A percentile compares a stretch with the other conserved stretches of the same genome.
phyloP scores from a whole-genome alignment of 1,140 invertebrate genomes.

The Lutraria rhynchaena region DNA sequence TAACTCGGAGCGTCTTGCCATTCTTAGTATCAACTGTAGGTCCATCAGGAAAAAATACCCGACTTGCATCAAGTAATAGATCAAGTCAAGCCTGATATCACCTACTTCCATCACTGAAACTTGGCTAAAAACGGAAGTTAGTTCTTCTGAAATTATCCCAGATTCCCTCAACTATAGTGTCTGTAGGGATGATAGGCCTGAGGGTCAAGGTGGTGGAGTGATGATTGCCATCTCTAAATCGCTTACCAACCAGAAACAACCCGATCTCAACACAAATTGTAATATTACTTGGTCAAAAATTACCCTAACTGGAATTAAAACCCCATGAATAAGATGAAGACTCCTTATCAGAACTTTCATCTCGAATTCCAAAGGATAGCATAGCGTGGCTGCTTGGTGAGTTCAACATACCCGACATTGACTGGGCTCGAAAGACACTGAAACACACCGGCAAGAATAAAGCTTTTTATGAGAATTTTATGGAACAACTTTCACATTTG shows the following conservation, averaged over 20 bases:
- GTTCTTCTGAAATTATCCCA: conserved; percentile 11
- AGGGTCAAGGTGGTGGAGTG: conserved; percentile 2
- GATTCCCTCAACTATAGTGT: conserved; percentile 17
- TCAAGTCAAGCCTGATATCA: conserved; percentile 21
- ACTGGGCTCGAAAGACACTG: neutral
- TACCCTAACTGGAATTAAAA: conserved; percentile 9
- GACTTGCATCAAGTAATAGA: conserved; percentile 13
- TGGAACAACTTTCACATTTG: neutral
- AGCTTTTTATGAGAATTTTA: conserved; percentile 5
- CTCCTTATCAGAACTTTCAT: conserved; percentile 16
- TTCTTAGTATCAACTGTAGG: conserved; percentile 8
- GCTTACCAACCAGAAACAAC: conserved; percentile 8
- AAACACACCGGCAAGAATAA: conserved; percentile 4
- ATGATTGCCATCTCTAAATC: conserved; percentile 1
- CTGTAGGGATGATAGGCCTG: conserved; percentile 11
- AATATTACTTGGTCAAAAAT: conserved; percentile 23
- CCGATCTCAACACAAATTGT: conserved; percentile 12
- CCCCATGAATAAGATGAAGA: conserved; percentile 21
- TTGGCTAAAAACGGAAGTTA: conserved; percentile 9
- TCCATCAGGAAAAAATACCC: conserved; percentile 15
- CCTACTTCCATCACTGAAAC: conserved; percentile 11
- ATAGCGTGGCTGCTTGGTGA: conserved; percentile 24
- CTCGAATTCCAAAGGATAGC: conserved; percentile 7
- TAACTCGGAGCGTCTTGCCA: neutral
- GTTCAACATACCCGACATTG: conserved; percentile 31